phyloP scores from a whole-genome alignment of 2,797 vertebrate genomes.

The Myripristis jacobus region DNA sequence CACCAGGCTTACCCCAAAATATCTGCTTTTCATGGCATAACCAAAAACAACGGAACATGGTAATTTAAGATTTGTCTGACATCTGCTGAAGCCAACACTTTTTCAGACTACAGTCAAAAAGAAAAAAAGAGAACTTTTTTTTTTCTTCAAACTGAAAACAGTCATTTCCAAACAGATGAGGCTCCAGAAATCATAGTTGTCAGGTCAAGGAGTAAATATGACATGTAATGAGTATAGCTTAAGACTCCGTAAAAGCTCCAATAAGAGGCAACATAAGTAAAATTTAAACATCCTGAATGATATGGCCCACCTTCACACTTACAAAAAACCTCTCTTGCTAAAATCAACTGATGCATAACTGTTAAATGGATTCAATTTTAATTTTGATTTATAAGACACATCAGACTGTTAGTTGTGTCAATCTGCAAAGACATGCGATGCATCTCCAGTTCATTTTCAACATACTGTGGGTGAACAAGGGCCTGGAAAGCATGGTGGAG shows the following conservation, averaged over 20 bases:
- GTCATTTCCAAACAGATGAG: too few species aligned
- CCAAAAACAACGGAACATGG: background rate
- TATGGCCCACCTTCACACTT: slow-evolving; percentile 10
- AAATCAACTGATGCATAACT: background rate
- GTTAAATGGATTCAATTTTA: slow-evolving; percentile 8
- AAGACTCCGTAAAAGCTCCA: background rate
- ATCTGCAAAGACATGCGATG: slow-evolving; percentile 41
- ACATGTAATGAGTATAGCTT: slow-evolving; percentile 3
- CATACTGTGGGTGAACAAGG: background rate
- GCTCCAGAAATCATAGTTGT: too few species aligned
- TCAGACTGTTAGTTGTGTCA: slow-evolving; percentile 25
- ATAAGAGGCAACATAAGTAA: background rate
- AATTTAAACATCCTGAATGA: slow-evolving; percentile 1
- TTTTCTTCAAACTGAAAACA: too few species aligned
- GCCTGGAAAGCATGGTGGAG: too few species aligned
- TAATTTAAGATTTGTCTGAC: background rate
- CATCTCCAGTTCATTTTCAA: slow-evolving; percentile 12
- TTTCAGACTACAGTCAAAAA: too few species aligned
- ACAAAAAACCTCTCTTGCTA: background rate
- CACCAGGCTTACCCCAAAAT: background rate
- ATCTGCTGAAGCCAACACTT: background rate
- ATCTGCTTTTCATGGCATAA: slow-evolving; percentile 27
- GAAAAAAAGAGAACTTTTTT: too few species aligned
- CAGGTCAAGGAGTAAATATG: slow-evolving; percentile 12
- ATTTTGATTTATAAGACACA: slow-evolving; percentile 22